Evolutionary conservation across 1,140 invertebrate species (phyloP), one percentile per base, ranked within the genome.

Genomic region (Drosophila busckii): DNA sequence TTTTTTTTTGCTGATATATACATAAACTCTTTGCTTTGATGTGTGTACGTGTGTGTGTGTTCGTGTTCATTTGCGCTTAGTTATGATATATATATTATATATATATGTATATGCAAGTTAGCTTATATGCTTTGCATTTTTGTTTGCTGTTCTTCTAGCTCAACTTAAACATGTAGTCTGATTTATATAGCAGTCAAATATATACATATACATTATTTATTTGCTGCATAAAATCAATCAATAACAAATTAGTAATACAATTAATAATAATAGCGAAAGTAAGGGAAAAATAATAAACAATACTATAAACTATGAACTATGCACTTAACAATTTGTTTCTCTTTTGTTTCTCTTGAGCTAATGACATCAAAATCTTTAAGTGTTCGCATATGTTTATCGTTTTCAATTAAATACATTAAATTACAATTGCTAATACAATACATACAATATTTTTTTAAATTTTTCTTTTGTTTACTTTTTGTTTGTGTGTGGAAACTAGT

Each of bases 371-470:
- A 31, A 50, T 58, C 45, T 41, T 38, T 70, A 53, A 1, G n/a
- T 35, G 25, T 10, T 19, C 13, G 15, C 35, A 35, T 31, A 10
- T 22, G 9, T 17, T 20, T 28, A 34, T 34, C 16, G 4, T 25
- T 38, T 54, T 61, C 58, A 68, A 71, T 78, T 80, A 73, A 78
- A 80, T 78, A 78, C 68, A 73, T 80, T 80, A 80, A 80, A 78
- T 78, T 78, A 78, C 73, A 78, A 78, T 78, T 78, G 71, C 71
- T 78, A 78, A 78, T 66, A 66, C 63, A 80, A n/a, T 78, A 78
- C 71, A 78, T 73, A 82, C 64, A 73, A 73, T 75, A 75, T 59
- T 40, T 49, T 6, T 63, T 45, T 50, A 41, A 16, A 32, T 41
- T 53, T 64, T 52, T 35, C 32, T 45, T 32, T 4, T 45, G 28